phyloP scores from a whole-genome alignment of 2,797 vertebrate genomes.

The Melanotaenia nigrans region DNA sequence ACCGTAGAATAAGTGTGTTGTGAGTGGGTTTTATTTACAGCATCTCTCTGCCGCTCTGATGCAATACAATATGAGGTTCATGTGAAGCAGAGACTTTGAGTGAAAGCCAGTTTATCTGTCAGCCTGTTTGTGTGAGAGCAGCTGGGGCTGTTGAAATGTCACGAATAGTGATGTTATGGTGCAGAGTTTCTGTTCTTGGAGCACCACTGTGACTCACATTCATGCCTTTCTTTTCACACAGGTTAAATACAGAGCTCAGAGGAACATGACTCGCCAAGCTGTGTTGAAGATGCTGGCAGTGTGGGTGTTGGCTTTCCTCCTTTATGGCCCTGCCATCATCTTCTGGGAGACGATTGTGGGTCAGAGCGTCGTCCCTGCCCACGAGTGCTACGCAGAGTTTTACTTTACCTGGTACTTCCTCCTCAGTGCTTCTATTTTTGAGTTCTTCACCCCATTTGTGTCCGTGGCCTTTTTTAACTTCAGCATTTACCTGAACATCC shows the following conservation, averaged over 20 bases:
- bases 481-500: slow-evolving; percentile 97
- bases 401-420: slow-evolving; percentile 99
- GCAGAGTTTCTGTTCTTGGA: slow-evolving; percentile 15
- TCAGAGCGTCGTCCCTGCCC: slow-evolving; percentile 85
- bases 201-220: slow-evolving; percentile 30
- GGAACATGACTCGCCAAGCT: slow-evolving; percentile 89
- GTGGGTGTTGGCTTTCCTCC: slow-evolving; percentile 93
- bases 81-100: slow-evolving; percentile 35
- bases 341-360: slow-evolving; percentile 92
- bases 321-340: slow-evolving; percentile 95
- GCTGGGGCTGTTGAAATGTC: slow-evolving; percentile 41
- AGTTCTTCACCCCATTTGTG: slow-evolving; percentile 97
- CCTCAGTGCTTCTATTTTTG: slow-evolving; percentile 92
- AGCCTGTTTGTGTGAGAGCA: slow-evolving; percentile 28
- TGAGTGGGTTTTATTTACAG: slow-evolving; percentile 63
- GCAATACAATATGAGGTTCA: slow-evolving; percentile 38
- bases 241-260: slow-evolving; percentile 95
- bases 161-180: slow-evolving; percentile 2
- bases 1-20: slow-evolving; percentile 31
- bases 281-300: slow-evolving; percentile 93
- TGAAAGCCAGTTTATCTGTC: slow-evolving; percentile 25
- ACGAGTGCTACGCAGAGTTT: slow-evolving; percentile 95
- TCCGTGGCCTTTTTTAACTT: slow-evolving; percentile 96
- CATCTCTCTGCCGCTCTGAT: slow-evolving; percentile 34
- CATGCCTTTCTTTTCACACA: slow-evolving; percentile 63